Percentiles rank a stretch among this genome's conserved stretches.
Conservation (phyloP, 2,113 vertebrate genomes). For the Mobula birostris region DNA sequence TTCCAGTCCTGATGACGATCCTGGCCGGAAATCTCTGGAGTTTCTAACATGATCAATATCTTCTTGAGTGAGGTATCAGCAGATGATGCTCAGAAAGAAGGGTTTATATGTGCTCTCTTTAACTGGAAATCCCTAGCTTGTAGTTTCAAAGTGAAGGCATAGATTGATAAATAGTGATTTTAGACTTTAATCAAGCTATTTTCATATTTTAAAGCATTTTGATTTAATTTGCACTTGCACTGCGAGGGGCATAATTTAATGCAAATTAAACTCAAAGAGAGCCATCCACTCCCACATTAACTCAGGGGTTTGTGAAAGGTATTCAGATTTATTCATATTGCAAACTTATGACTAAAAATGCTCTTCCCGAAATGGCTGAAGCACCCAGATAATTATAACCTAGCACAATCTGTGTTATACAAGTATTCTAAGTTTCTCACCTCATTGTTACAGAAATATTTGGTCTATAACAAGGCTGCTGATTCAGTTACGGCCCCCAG, state of each 20-base stretch:
- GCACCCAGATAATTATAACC: background rate
- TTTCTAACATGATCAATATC: background rate
- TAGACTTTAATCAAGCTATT: background rate
- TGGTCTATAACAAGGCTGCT: slow-evolving; percentile 65
- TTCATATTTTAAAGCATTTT: background rate
- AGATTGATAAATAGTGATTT: background rate
- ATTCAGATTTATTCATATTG: slow-evolving; percentile 1
- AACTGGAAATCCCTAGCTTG: background rate
- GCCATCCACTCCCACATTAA: no score
- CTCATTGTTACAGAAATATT: slow-evolving; percentile 83
- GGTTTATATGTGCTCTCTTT: background rate
- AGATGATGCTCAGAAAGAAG: background rate
- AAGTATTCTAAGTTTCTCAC: slow-evolving; percentile 56
- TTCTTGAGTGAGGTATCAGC: background rate
- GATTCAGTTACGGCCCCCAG: slow-evolving; percentile 61
- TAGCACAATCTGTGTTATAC: background rate
- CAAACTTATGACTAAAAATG: background rate
- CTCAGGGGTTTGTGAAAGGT: background rate
- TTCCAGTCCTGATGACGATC: no score
- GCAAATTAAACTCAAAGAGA: background rate
- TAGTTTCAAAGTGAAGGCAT: background rate
- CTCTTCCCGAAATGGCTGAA: background rate
- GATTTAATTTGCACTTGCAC: background rate
- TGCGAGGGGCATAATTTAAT: background rate
- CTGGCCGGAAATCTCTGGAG: no score